Conservation (phyloP, 2,888 invertebrate genomes). For the Macrosiphum euphorbiae region DNA sequence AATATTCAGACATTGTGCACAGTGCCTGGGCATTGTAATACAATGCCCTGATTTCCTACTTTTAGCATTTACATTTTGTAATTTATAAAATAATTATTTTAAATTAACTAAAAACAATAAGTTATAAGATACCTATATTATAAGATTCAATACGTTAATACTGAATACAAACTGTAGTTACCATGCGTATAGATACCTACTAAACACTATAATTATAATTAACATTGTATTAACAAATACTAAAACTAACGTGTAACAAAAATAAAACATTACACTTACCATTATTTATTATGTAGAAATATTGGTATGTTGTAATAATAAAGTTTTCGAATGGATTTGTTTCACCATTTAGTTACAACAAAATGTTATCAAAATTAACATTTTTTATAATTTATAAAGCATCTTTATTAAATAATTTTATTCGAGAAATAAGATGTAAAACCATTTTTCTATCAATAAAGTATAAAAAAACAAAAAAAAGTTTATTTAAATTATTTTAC, state of each 20-base stretch:
- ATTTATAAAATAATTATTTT: neutral
- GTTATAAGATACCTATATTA: neutral
- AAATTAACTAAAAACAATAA: neutral
- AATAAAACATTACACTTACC: neutral
- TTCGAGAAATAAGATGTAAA: neutral
- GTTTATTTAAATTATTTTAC: neutral
- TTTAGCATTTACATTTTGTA: neutral
- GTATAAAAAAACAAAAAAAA: neutral
- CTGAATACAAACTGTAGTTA: neutral
- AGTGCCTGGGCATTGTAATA: too few relatives aligned
- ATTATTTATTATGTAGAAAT: constrained; percentile 19
- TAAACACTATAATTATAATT: neutral
- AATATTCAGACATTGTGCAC: too few relatives aligned
- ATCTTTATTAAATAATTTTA: neutral
- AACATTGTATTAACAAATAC: neutral
- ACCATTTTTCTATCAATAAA: neutral
- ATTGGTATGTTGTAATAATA: neutral
- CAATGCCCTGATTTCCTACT: too few relatives aligned
- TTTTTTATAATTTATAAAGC: neutral
- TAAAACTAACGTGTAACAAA: neutral
- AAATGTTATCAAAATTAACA: neutral
- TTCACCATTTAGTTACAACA: neutral
- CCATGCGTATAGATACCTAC: neutral
- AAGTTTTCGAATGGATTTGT: neutral
- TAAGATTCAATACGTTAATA: neutral